These are phyloP conservation scores for Thymelicus sylvestris DNA, from an alignment of 2,888 invertebrate genomes.

Conservation along the genomic window DNA sequence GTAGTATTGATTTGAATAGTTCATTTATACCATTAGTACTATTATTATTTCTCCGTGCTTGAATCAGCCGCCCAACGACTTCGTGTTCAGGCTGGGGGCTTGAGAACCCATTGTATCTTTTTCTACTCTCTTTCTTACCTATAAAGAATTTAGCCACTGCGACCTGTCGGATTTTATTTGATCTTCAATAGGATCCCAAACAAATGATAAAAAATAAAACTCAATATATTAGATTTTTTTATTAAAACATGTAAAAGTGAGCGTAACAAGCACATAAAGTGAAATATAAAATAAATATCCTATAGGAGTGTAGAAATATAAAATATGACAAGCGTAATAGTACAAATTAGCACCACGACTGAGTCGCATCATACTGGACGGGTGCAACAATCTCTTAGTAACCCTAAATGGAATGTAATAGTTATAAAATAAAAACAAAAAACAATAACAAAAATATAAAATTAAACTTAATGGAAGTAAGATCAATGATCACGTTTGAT, in stretches of 20 bases:
- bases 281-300: constrained; percentile 33
- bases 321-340: constrained; percentile 18
- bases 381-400: neutral
- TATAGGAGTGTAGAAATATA: constrained; percentile 37
- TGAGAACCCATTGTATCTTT: too few relatives aligned
- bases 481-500: neutral
- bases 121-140: too few relatives aligned
- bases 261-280: constrained; percentile 33
- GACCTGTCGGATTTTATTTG: too few relatives aligned
- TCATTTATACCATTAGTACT: too few relatives aligned
- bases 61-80: too few relatives aligned
- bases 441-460: constrained; percentile 29
- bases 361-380: neutral
- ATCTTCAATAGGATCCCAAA: too few relatives aligned
- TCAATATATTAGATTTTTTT: constrained; percentile 21
- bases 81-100: too few relatives aligned
- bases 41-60: too few relatives aligned
- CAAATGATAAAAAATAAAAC: constrained; percentile 4
- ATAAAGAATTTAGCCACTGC: too few relatives aligned
- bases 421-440: constrained; percentile 25
- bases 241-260: constrained; percentile 33
- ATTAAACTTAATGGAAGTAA: constrained; percentile 27
- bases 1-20: too few relatives aligned
- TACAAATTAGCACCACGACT: constrained; percentile 19
- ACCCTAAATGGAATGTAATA: constrained; percentile 38